Evolutionary conservation across 2,797 vertebrate species (phyloP).

Genomic region (Pteronotus mesoamericanus): DNA sequence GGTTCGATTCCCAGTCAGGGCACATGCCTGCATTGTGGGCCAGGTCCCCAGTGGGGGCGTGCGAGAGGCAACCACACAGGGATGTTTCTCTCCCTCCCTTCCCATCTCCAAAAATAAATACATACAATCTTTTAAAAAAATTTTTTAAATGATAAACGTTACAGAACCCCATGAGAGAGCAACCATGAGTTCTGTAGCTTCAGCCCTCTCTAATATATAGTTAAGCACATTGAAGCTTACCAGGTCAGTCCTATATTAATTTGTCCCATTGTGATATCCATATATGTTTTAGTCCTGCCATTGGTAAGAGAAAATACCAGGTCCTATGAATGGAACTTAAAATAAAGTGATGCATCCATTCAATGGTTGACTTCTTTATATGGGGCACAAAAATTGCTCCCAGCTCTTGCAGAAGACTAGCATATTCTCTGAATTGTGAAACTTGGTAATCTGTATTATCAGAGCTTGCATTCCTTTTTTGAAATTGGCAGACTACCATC

Average conservation of each 20-base stretch:
- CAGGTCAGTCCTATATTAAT: not conserved
- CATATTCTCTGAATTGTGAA: not conserved
- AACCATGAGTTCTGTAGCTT: not conserved
- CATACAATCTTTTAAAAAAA: too few species aligned
- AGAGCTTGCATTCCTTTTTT: not conserved
- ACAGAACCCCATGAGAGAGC: not conserved
- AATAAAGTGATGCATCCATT: not conserved
- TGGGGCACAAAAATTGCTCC: not conserved
- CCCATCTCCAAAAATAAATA: too few species aligned
- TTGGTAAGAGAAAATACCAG: not conserved
- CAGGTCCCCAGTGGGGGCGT: too few species aligned
- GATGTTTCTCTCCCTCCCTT: too few species aligned
- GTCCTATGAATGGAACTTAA: not conserved
- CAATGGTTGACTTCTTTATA: not conserved
- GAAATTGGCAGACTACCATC: not conserved
- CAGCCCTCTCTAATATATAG: not conserved
- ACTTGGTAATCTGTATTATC: not conserved
- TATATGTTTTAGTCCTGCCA: not conserved
- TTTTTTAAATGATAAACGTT: constrained; percentile 28
- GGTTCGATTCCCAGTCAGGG: too few species aligned
- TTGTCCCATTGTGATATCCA: not conserved
- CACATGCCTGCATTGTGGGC: too few species aligned
- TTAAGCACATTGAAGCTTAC: not conserved
- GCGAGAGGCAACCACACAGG: too few species aligned
- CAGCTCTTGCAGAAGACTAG: not conserved